Evolutionary conservation across 2,113 vertebrate species (phyloP).

Genomic region (Glaucomys volans): DNA sequence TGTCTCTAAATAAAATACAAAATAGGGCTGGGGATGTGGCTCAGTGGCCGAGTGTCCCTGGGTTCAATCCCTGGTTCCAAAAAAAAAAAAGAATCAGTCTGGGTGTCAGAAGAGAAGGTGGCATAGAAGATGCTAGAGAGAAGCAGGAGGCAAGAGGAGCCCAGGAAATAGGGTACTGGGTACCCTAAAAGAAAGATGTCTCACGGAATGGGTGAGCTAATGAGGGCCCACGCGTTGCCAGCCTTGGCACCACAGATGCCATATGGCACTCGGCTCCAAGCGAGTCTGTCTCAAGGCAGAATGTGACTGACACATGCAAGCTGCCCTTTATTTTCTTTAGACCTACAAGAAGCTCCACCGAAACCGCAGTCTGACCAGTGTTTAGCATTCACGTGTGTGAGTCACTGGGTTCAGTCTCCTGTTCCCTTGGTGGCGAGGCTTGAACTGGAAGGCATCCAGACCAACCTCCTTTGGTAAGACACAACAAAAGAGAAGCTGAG

Average conservation of each 20-base stretch:
- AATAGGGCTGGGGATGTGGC: no score
- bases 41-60: no score
- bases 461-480: not conserved
- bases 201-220: rapidly evolving
- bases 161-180: not conserved
- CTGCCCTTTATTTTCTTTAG: not conserved
- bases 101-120: not conserved
- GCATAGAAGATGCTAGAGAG: not conserved
- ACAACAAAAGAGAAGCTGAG: not conserved
- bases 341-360: not conserved
- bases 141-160: not conserved
- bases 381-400: not conserved
- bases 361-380: not conserved
- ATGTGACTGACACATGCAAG: not conserved
- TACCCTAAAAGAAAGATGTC: not conserved
- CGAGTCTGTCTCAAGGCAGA: not conserved
- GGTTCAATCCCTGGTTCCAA: no score
- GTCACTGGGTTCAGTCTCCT: not conserved
- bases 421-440: not conserved
- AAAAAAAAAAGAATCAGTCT: not conserved
- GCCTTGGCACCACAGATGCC: not conserved
- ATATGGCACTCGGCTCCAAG: no score
- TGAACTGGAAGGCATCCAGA: not conserved
- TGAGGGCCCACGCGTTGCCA: not conserved
- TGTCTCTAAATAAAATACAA: no score